Evolutionary conservation across 2,888 invertebrate species (phyloP).

Genomic region (Drosophila paracracens): DNA sequence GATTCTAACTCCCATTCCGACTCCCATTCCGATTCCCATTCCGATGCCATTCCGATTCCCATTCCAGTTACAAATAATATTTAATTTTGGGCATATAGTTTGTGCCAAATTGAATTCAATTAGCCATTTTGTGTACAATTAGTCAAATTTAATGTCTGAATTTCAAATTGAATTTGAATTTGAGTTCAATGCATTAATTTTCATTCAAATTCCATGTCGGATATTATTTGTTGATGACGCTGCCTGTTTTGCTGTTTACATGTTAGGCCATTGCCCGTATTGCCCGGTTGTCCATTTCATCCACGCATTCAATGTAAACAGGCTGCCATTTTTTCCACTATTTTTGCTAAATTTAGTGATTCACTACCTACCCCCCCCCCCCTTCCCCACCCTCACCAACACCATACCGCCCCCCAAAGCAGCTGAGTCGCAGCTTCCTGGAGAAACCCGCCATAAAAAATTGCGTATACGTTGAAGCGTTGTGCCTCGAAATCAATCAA

Average conservation of each 20-base stretch:
- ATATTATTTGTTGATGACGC: neutral
- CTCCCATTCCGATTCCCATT: too few species aligned
- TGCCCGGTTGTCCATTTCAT: conserved; percentile 26
- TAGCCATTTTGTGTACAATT: neutral
- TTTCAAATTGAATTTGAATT: neutral
- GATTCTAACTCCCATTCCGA: too few species aligned
- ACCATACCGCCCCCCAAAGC: neutral
- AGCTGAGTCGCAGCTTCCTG: conserved; percentile 51
- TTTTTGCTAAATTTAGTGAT: conserved; percentile 30
- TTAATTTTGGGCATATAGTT: neutral
- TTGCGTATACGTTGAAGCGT: conserved; percentile 40
- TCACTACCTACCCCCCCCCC: too few species aligned
- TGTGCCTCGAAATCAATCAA: conserved; percentile 69
- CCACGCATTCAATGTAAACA: conserved; percentile 42
- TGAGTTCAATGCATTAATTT: conserved; percentile 11
- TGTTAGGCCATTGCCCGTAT: conserved; percentile 54
- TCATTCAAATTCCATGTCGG: neutral
- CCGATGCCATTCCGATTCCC: neutral
- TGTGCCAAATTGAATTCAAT: neutral
- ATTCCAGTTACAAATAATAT: neutral
- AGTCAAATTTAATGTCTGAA: neutral
- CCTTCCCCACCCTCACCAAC: too few species aligned
- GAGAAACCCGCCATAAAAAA: conserved; percentile 7
- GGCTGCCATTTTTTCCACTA: conserved; percentile 10
- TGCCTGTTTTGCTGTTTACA: conserved; percentile 39